Evolutionary conservation across 2,113 vertebrate species (phyloP).

Genomic region (Podarcis raffonei): DNA sequence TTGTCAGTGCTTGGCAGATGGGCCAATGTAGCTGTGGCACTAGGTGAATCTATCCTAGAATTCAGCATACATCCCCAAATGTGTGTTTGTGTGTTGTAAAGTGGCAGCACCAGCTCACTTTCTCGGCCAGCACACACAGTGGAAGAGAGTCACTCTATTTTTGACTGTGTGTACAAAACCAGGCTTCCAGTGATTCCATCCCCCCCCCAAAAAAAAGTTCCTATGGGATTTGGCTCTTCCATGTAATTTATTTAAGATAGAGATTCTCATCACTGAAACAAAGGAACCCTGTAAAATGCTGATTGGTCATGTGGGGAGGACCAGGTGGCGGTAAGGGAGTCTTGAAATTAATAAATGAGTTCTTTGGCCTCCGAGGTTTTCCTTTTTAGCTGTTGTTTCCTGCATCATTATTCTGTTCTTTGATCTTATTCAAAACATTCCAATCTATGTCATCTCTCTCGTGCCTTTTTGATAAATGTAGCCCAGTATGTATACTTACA

Average conservation of each 20-base stretch:
- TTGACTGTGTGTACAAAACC: not conserved
- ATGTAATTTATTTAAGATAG: not conserved
- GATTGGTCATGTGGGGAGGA: not conserved
- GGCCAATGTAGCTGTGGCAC: not conserved
- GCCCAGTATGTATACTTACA: slow-evolving; percentile 73
- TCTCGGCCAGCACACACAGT: not conserved
- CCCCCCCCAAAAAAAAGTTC: not conserved
- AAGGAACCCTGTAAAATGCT: slow-evolving; percentile 6
- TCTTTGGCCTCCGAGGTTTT: slow-evolving; percentile 66
- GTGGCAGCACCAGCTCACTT: not conserved
- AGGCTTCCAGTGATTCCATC: not conserved
- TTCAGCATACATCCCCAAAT: not conserved
- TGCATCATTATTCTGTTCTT: slow-evolving; percentile 75
- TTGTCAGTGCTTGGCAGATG: not conserved
- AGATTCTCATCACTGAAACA: slow-evolving; percentile 18
- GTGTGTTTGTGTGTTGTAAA: not conserved
- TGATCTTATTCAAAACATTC: slow-evolving; percentile 72
- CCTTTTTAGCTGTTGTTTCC: slow-evolving; percentile 71
- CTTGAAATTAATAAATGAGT: slow-evolving; percentile 69
- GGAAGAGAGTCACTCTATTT: not conserved
- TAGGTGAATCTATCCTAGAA: not conserved
- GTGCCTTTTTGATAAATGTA: slow-evolving; percentile 70
- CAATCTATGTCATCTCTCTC: slow-evolving; percentile 70
- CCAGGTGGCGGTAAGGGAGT: slow-evolving; percentile 17
- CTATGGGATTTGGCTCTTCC: not conserved